Percentiles rank a stretch among this genome's conserved stretches.
These are phyloP conservation scores for Syncerus caffer DNA, from an alignment of 2,797 vertebrate species.

Conservation along the genomic window DNA sequence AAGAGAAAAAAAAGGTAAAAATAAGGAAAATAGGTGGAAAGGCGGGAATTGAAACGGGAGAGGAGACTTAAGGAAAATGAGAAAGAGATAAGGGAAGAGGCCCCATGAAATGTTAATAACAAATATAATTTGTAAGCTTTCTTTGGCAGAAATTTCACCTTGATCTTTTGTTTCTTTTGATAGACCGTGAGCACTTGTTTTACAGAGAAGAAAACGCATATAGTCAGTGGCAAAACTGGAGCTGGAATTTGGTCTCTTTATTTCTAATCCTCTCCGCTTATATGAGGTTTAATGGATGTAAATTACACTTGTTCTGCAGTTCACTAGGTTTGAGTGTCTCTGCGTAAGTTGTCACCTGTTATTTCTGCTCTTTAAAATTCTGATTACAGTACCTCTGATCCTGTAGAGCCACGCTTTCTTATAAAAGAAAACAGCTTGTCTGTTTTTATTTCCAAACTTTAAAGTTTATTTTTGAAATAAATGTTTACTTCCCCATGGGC, in stretches of 20 bases:
- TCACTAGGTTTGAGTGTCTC: not conserved
- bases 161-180: not conserved
- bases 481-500: slow-evolving; percentile 57
- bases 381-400: slow-evolving; percentile 15
- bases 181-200: not conserved
- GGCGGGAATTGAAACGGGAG: not conserved
- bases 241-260: not conserved
- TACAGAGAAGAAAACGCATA: not conserved
- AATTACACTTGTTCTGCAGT: not conserved
- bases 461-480: slow-evolving; percentile 73
- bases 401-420: not conserved
- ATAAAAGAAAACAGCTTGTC: slow-evolving; percentile 53
- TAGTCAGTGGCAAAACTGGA: not conserved
- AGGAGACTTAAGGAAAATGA: not conserved
- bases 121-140: not conserved
- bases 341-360: not conserved
- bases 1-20: not conserved
- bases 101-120: not conserved
- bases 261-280: not conserved
- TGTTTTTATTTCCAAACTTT: slow-evolving; percentile 65
- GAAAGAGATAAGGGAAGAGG: not conserved
- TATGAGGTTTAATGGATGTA: slow-evolving; percentile 3
- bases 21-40: not conserved
- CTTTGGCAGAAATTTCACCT: not conserved
- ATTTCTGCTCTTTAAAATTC: slow-evolving; percentile 40